Conservation (phyloP, 2,113 vertebrate species). For the Neodontobutis hainanensis region DNA sequence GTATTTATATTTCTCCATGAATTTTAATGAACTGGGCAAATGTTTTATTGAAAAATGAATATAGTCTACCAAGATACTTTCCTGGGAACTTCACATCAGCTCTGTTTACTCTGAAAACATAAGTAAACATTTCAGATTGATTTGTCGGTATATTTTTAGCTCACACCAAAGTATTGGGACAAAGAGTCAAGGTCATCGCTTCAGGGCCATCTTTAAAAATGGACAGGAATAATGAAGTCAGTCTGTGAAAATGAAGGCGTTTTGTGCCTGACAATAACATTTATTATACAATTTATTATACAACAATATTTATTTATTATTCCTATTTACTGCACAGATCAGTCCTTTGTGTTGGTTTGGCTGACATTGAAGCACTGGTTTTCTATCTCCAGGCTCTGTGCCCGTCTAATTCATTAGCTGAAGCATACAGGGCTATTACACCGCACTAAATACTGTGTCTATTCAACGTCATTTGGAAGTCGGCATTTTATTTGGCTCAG, state of each 20-base stretch:
- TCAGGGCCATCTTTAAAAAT: conserved; percentile 21
- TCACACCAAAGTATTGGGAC: conserved; percentile 14
- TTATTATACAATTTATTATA: no score
- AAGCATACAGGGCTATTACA: conserved; percentile 13
- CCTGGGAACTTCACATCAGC: conserved; percentile 9
- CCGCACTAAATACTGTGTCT: conserved; percentile 21
- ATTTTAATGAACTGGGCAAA: no score
- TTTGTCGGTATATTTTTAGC: conserved; percentile 29
- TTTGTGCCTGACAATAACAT: conserved; percentile 8
- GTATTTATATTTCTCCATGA: no score
- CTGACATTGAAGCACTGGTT: conserved; percentile 52
- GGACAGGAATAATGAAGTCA: background rate
- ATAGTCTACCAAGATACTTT: conserved; percentile 5
- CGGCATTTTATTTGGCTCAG: conserved; percentile 7
- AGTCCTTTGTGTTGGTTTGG: conserved; percentile 48
- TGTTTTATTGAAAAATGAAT: background rate
- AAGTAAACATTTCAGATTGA: conserved; percentile 16
- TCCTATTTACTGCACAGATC: conserved; percentile 35
- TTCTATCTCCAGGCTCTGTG: conserved; percentile 39
- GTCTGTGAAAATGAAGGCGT: conserved; percentile 24
- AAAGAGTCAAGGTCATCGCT: conserved; percentile 31
- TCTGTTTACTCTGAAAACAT: conserved; percentile 30
- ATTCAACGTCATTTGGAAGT: conserved; percentile 37
- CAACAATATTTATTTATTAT: no score
- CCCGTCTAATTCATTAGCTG: conserved; percentile 70